A percentile compares a stretch with the other conserved stretches of the same genome.
Conservation (phyloP, 1,140 invertebrate genomes). For the Delia radicum region DNA sequence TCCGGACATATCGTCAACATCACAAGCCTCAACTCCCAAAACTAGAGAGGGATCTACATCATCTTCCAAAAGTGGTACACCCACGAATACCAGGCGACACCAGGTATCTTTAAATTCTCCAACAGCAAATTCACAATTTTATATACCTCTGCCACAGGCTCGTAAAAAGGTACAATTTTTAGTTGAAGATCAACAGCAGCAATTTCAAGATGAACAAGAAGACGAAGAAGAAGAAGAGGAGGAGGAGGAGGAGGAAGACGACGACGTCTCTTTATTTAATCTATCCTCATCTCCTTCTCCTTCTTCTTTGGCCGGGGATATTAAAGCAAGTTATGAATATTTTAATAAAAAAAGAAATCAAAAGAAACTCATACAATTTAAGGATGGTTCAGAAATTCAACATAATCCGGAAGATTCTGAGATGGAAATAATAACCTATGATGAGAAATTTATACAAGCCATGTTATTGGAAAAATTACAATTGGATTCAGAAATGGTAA, state of each 20-base stretch:
- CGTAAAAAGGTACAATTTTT: conserved; percentile 65
- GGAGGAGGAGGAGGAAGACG: background rate
- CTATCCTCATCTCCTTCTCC: background rate
- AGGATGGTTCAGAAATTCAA: background rate
- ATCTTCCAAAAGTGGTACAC: conserved; percentile 51
- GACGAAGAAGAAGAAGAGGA: background rate
- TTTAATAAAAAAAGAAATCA: conserved; percentile 46
- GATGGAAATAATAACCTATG: background rate
- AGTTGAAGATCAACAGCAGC: conserved; percentile 59
- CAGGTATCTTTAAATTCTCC: conserved; percentile 19
- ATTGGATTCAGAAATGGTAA: conserved; percentile 24
- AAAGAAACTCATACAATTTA: background rate
- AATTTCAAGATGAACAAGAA: conserved; percentile 2
- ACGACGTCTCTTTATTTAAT: too few relatives aligned
- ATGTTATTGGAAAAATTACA: conserved; percentile 26
- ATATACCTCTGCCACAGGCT: conserved; percentile 62
- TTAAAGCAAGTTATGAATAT: conserved; percentile 46
- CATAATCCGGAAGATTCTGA: background rate
- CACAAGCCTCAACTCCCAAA: background rate
- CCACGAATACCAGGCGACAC: conserved; percentile 11
- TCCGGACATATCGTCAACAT: background rate
- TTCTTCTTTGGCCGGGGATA: conserved; percentile 2
- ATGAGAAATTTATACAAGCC: conserved; percentile 20
- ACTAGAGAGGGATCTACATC: background rate
- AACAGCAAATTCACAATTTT: conserved; percentile 64